Evolutionary conservation across 1,140 invertebrate genomes (phyloP).

Genomic region (Meloidogyne floridensis): DNA sequence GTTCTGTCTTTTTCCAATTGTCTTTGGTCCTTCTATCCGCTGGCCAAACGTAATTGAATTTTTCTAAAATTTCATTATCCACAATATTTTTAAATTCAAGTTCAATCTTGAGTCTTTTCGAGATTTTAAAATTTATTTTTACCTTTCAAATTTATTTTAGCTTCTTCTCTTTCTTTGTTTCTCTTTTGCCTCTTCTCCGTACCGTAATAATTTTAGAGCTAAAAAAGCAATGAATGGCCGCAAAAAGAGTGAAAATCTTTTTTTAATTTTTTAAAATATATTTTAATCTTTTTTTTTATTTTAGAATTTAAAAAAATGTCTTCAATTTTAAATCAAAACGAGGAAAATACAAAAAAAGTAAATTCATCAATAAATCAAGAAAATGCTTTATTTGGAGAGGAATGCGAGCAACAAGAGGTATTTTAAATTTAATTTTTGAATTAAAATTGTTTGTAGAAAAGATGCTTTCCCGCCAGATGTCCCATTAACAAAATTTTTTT

Average conservation of each 20-base stretch:
- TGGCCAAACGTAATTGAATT: too few relatives aligned
- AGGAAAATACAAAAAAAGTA: not conserved
- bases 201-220: not conserved
- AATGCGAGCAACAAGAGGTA: not conserved
- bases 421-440: too few relatives aligned
- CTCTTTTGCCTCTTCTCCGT: not conserved
- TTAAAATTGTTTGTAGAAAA: too few relatives aligned
- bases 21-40: too few relatives aligned
- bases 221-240: not conserved
- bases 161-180: not conserved
- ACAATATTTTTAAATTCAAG: too few relatives aligned
- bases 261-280: not conserved
- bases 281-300: not conserved
- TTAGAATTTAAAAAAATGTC: not conserved
- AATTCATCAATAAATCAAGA: not conserved
- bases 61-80: too few relatives aligned
- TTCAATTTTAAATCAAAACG: not conserved
- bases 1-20: too few relatives aligned
- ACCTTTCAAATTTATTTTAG: not conserved
- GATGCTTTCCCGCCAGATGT: too few relatives aligned
- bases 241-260: not conserved
- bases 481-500: too few relatives aligned
- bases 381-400: not conserved
- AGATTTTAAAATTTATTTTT: not conserved
- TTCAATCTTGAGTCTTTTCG: too few relatives aligned